phyloP scores from a whole-genome alignment of 2,113 vertebrate genomes.

The Charina bottae region DNA sequence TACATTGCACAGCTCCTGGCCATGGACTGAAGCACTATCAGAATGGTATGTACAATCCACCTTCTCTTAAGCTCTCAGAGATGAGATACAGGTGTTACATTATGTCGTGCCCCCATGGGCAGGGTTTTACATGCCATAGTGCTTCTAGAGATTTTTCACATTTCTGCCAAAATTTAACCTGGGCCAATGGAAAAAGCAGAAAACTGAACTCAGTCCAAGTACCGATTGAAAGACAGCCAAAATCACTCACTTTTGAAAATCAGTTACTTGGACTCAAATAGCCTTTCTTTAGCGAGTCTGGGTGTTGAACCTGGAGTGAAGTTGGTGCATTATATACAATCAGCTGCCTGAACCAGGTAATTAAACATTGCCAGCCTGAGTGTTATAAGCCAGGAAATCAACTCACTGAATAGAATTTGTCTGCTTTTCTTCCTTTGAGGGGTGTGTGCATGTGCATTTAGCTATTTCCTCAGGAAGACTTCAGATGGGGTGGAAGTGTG shows the following conservation, averaged over 20 bases:
- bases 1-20: no score
- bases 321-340: conserved; percentile 53
- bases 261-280: conserved; percentile 34
- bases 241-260: background rate
- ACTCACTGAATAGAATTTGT: conserved; percentile 54
- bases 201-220: background rate
- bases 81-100: no score
- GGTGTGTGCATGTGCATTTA: background rate
- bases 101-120: no score
- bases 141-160: background rate
- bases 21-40: no score
- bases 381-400: conserved; percentile 54
- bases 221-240: background rate
- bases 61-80: no score
- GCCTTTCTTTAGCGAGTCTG: conserved; percentile 25
- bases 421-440: background rate
- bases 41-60: no score
- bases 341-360: conserved; percentile 63
- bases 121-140: no score
- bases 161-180: background rate
- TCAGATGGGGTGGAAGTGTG: no score
- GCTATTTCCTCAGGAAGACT: no score
- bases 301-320: conserved; percentile 36
- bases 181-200: background rate
- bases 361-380: conserved; percentile 58